Base-by-base conservation (phyloP, 1,140 invertebrate genomes). In the Nomia melanderi region DNA sequence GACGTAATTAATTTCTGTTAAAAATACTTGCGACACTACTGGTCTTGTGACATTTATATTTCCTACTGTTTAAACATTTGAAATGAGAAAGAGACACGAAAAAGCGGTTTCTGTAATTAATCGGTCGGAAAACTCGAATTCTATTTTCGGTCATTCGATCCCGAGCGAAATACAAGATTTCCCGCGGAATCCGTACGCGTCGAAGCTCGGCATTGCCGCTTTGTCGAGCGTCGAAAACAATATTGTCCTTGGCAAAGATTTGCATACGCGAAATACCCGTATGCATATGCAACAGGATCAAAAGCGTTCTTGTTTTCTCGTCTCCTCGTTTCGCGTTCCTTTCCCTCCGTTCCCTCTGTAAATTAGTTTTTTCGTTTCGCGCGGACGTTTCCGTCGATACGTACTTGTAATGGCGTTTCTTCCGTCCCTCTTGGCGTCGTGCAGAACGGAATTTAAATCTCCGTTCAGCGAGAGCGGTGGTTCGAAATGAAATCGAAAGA, bases 251-350 rank as follows among this genome's bases (percentile, higher is more conserved):
- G 72, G 29, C 25, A 54, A 59, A 62, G 79, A 76, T 79, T 81
- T 78, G 78, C 77, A 77, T 82, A 77, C 75, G 65, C 74, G 72
- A 85, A 84, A 82, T 74, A 73, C 79, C 73, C 62, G 77, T 84
- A 78, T 81, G 82, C 79, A 79, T 75, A 83, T 84, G 77, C 63
- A 79, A 78, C 72, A 77, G 50, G 66, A 79, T 79, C 82, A 75
- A 79, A 78, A 66, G 69, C 82, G 77, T 44, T 66, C 79, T 75
- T 80, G 72, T 80, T 79, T 79, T 59, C 78, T 36, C 78, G 78
- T 59, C 63, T 72, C 63, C 29, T 6, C 41, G 27, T 33, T 41
- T n/a, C 33, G 8, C 36, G 17, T 57, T 47, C 36, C 39, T 2
- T 8, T 3, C n/a, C 14, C 2, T 25, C 5, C 47, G 17, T 25